Evolutionary conservation across 1,140 invertebrate species (phyloP), one percentile per base, ranked within the genome.

Genomic region (Micrasema minimum): DNA sequence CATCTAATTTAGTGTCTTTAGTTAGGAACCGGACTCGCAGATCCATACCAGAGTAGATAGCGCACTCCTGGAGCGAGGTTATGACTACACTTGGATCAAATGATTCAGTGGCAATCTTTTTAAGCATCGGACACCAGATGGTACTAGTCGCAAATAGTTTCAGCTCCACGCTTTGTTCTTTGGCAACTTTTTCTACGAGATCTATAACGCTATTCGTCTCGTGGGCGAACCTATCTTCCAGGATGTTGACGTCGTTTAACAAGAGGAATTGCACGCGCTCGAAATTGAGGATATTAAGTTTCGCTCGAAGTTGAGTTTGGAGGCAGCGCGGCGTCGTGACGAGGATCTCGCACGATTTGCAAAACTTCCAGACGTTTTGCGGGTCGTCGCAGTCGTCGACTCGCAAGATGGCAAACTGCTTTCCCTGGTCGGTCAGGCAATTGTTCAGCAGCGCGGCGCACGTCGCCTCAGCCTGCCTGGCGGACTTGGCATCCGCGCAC

Each of bases 21-120:
- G 18, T 11, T 6, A 82, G 71, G 62, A 82, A 81, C 61, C 76
- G 76, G 2, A 82, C 78, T 0, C 77, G 74, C 11, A 78, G 80
- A 55, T 77, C 77, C 0, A 77, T 73, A 73, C 82, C 81, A 2
- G 82, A 80, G 68, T 84, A 84, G 7, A 82, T 59, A 0, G 82
- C 79, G 59, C 80, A 81, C 72, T 84, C 82, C 73, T 82, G 79
- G 26, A 81, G 80, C 2, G 82, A 78, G 2, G 80, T 77, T 16
- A 84, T 80, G 37, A 79, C 80, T 0, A 84, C 64, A 2, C 82
- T 79, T 0, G 81, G 77, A 68, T 83, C 77, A 1, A 81, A 78
- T 0, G 79, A 78, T 70, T 77, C 78, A 23, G 67, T 79, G 5
- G 79, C 81, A 1, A 84, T 59, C 5, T 79, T 72, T 18, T 77